Percentiles rank a stretch among this genome's conserved stretches.
These are phyloP conservation scores for Caenorhabditis wallacei DNA, from an alignment of 2,888 invertebrate genomes.

Conservation along the genomic window DNA sequence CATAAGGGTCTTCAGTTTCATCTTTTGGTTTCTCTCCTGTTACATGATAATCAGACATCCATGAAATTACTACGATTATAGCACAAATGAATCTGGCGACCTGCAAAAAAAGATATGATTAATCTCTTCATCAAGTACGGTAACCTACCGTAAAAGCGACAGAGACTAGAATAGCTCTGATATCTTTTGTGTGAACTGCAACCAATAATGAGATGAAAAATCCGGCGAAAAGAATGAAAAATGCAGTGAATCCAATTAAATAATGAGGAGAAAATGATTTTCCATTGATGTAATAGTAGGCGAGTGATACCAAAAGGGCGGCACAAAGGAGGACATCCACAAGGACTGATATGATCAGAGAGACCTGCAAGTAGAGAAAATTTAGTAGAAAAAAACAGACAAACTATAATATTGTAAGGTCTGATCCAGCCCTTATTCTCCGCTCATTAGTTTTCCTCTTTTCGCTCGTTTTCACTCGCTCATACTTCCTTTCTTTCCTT, in stretches of 20 bases:
- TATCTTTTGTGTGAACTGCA: conserved; percentile 54
- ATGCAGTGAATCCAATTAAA: conserved; percentile 50
- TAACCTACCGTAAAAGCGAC: conserved; percentile 56
- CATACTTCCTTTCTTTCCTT: too few species aligned
- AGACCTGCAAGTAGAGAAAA: conserved; percentile 26
- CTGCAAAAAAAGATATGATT: neutral
- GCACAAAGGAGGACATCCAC: conserved; percentile 56
- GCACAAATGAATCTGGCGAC: conserved; percentile 60
- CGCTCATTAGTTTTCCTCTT: too few species aligned
- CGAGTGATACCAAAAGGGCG: conserved; percentile 49
- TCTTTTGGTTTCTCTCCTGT: conserved; percentile 28
- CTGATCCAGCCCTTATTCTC: too few species aligned
- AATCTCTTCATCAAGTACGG: too few species aligned
- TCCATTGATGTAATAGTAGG: conserved; percentile 55
- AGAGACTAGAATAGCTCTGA: conserved; percentile 44
- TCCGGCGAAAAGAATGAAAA: conserved; percentile 57
- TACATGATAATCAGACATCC: conserved; percentile 53
- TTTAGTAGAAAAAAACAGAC: conserved; percentile 8
- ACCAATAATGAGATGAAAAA: conserved; percentile 45
- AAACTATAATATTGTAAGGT: too few species aligned
- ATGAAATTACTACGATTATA: conserved; percentile 58
- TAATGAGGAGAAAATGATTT: conserved; percentile 57
- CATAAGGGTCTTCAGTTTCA: conserved; percentile 50
- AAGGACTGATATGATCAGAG: conserved; percentile 49
- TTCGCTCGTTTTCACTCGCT: too few species aligned